Evolutionary conservation across 2,888 invertebrate genomes (phyloP).

Genomic region (Pteria penguin): DNA sequence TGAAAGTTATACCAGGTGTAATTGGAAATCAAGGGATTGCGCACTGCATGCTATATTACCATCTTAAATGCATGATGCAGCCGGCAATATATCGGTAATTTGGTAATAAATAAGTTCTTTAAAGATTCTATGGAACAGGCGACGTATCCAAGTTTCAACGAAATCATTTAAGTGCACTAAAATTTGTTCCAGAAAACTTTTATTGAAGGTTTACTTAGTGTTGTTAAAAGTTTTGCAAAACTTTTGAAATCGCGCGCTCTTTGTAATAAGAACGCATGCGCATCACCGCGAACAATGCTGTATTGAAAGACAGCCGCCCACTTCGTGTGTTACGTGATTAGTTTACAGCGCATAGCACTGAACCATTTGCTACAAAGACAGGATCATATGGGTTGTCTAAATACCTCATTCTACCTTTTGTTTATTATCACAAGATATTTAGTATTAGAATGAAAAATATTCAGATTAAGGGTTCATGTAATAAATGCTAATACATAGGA

Average conservation of each 20-base stretch:
- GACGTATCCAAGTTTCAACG: neutral
- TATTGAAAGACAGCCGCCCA: constrained; percentile 19
- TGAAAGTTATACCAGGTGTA: constrained; percentile 41
- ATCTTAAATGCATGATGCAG: constrained; percentile 28
- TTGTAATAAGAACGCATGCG: constrained; percentile 36
- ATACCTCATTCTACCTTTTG: constrained; percentile 5
- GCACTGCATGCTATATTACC: constrained; percentile 31
- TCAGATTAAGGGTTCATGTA: neutral
- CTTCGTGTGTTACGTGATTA: constrained; percentile 5
- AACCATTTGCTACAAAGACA: neutral
- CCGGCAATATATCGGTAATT: constrained; percentile 22
- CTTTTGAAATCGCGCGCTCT: constrained; percentile 36
- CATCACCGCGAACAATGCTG: constrained; percentile 25
- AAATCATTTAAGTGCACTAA: neutral
- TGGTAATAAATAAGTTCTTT: constrained; percentile 19
- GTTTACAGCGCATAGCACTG: neutral
- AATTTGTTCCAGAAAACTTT: neutral
- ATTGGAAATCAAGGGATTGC: neutral
- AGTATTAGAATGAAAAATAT: neutral
- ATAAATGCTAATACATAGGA: neutral
- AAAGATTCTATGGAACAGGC: constrained; percentile 6
- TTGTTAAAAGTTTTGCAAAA: constrained; percentile 22
- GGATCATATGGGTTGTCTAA: neutral
- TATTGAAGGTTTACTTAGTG: neutral
- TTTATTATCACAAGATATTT: neutral